Evolutionary conservation across 2,888 invertebrate species (phyloP).

Genomic region (Tinea trinotella): DNA sequence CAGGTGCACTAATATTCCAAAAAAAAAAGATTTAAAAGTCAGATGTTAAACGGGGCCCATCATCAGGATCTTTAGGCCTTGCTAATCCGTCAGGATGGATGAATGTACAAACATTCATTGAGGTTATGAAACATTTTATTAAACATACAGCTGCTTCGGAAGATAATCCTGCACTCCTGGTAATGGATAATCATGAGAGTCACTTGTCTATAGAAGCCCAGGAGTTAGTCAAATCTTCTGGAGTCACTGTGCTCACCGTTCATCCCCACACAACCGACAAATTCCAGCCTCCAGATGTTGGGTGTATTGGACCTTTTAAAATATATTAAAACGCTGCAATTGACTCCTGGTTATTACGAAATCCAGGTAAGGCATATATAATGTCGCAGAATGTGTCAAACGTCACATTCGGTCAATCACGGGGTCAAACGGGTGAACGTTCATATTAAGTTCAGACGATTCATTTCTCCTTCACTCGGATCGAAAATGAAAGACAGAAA

Average conservation of each 20-base stretch:
- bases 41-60: no score
- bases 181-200: constrained; percentile 38
- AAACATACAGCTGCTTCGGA: constrained; percentile 27
- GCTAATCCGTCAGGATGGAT: constrained; percentile 38
- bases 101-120: constrained; percentile 33
- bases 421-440: no score
- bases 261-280: constrained; percentile 45
- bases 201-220: constrained; percentile 28
- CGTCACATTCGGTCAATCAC: no score
- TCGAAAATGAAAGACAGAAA: no score
- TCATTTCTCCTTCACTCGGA: no score
- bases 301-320: constrained; percentile 41
- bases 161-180: constrained; percentile 30
- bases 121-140: constrained; percentile 38
- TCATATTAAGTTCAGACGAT: no score
- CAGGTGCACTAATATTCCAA: constrained; percentile 32
- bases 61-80: constrained; percentile 33
- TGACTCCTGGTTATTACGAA: constrained; percentile 34
- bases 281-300: constrained; percentile 44
- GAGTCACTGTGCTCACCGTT: constrained; percentile 39
- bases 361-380: constrained; percentile 46
- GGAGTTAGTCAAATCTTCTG: constrained; percentile 32
- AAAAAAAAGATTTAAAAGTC: constrained; percentile 30
- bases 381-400: no score
- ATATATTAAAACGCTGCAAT: constrained; percentile 30